Conservation (phyloP, 1,140 invertebrate species). For the Eriocheir sinensis region DNA sequence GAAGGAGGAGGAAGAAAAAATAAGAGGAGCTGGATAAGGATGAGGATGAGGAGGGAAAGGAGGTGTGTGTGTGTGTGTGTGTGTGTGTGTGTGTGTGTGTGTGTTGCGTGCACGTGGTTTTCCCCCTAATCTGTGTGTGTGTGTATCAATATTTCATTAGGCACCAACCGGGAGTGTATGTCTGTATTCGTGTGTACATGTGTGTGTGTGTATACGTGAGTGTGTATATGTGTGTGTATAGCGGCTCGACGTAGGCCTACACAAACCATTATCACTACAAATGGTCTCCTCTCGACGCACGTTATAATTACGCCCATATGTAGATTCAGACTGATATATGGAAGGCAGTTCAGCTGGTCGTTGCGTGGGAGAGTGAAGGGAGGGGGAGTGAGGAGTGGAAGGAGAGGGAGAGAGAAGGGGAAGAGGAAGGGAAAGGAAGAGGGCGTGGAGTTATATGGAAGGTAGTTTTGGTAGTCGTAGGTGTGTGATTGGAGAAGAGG, state of each 20-base stretch:
- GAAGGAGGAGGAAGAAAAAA: no score
- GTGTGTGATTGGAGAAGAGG: background rate
- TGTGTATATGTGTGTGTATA: background rate
- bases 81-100: slow-evolving; percentile 13
- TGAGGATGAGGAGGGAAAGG: no score
- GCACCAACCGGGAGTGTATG: no score
- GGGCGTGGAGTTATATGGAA: background rate
- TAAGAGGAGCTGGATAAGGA: no score
- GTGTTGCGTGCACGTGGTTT: no score
- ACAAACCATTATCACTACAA: slow-evolving; percentile 2
- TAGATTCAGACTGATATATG: slow-evolving; percentile 15
- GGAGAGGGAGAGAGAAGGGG: background rate
- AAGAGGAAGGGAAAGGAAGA: background rate
- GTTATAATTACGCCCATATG: slow-evolving; percentile 17
- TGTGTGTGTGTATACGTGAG: slow-evolving; percentile 22
- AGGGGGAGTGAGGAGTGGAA: background rate
- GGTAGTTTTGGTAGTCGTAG: no score
- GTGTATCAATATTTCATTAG: no score
- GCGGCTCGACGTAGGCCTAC: background rate
- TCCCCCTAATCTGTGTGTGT: background rate
- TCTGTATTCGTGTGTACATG: background rate
- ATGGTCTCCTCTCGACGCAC: slow-evolving; percentile 12
- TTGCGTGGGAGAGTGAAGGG: background rate
- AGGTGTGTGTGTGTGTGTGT: slow-evolving; percentile 7
- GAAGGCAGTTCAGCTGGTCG: background rate